phyloP scores from a whole-genome alignment of 2,888 invertebrate genomes.

The Agrenia bidenticulata region DNA sequence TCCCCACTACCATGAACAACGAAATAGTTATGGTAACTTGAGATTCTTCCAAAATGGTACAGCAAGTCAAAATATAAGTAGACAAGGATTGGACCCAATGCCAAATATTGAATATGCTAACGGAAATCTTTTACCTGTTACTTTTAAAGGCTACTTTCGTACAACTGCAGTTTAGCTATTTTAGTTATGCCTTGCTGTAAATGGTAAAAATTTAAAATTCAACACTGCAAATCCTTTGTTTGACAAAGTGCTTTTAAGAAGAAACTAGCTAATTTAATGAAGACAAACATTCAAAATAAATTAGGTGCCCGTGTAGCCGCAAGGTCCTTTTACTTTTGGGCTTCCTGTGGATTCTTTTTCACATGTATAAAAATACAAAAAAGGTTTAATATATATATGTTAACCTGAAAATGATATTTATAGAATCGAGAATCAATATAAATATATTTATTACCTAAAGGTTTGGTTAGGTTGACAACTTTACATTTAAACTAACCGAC shows the following conservation, averaged over 20 bases:
- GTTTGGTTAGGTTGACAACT: too few species aligned
- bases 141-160: constrained; percentile 38
- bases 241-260: neutral
- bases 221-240: neutral
- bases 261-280: neutral
- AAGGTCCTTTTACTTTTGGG: neutral
- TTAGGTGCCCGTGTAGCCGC: neutral
- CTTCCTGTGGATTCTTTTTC: too few species aligned
- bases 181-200: neutral
- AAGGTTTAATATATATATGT: too few species aligned
- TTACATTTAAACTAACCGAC: too few species aligned
- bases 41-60: constrained; percentile 11
- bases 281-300: neutral
- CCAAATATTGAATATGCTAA: constrained; percentile 29
- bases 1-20: neutral
- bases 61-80: neutral
- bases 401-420: too few species aligned
- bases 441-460: too few species aligned
- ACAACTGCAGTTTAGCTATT: constrained; percentile 45
- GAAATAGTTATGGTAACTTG: constrained; percentile 20
- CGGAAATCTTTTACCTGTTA: constrained; percentile 31
- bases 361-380: too few species aligned
- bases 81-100: constrained; percentile 20
- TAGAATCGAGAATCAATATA: too few species aligned
- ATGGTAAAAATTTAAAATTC: neutral